Evolutionary conservation across 2,888 invertebrate genomes (phyloP).

Genomic region (Drosophila fulvimacula): DNA sequence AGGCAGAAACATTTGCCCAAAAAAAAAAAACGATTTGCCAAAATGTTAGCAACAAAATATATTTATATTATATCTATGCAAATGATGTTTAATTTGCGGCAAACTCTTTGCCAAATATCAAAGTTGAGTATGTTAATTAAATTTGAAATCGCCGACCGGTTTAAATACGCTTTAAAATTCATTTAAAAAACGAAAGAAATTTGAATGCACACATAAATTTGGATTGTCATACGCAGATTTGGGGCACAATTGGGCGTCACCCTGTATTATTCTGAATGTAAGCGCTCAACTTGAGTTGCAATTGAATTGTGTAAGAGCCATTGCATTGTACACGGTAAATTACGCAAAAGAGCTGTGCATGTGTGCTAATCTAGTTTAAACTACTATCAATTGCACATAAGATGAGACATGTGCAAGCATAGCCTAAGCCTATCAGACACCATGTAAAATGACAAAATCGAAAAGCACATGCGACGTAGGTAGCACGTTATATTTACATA

Average conservation of each 20-base stretch:
- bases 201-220: not conserved
- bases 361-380: slow-evolving; percentile 37
- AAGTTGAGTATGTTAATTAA: slow-evolving; percentile 64
- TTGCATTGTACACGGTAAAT: slow-evolving; percentile 28
- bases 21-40: not conserved
- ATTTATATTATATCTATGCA: slow-evolving; percentile 3
- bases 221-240: slow-evolving; percentile 7
- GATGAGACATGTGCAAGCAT: slow-evolving; percentile 3
- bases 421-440: slow-evolving; percentile 26
- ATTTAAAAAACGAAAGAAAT: slow-evolving; percentile 19
- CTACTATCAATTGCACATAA: slow-evolving; percentile 50
- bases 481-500: not conserved
- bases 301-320: slow-evolving; percentile 32
- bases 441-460: slow-evolving; percentile 6
- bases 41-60: not conserved
- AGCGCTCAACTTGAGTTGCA: slow-evolving; percentile 29
- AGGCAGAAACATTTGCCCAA: not conserved
- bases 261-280: slow-evolving; percentile 38
- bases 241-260: slow-evolving; percentile 21
- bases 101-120: slow-evolving; percentile 66
- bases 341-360: slow-evolving; percentile 54
- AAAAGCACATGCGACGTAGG: not conserved
- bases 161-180: slow-evolving; percentile 38
- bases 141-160: slow-evolving; percentile 43
- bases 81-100: slow-evolving; percentile 26